A percentile compares a stretch with the other conserved stretches of the same genome.
Evolutionary conservation across 1,140 invertebrate species (phyloP).

Genomic region (Bradynema listronoti): DNA sequence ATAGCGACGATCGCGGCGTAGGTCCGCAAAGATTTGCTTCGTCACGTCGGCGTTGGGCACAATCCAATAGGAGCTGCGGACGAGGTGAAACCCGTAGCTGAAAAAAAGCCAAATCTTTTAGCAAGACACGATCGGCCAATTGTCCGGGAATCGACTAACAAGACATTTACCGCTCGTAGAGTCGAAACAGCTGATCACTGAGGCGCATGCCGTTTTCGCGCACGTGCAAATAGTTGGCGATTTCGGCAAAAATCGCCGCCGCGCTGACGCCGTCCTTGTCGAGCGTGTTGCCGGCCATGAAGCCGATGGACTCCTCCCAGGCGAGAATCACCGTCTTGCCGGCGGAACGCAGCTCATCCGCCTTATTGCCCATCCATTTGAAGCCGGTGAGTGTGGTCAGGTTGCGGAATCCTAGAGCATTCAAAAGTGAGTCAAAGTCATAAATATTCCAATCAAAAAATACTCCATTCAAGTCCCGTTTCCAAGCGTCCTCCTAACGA

Average conservation of each 20-base stretch:
- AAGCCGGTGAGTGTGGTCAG: slow-evolving; percentile 94
- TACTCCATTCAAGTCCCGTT: slow-evolving; percentile 8
- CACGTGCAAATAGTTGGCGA: slow-evolving; percentile 71
- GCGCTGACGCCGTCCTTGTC: slow-evolving; percentile 94
- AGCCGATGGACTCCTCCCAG: slow-evolving; percentile 76
- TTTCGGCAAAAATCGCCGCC: slow-evolving; percentile 69
- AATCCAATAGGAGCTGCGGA: slow-evolving; percentile 49
- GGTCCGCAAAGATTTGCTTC: slow-evolving; percentile 40
- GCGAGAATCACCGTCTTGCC: slow-evolving; percentile 73
- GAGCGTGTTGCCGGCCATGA: slow-evolving; percentile 79
- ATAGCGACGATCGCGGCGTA: slow-evolving; percentile 55
- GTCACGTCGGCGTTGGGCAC: slow-evolving; percentile 45
- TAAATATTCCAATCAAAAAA: background rate
- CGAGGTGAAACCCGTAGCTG: slow-evolving; percentile 54
- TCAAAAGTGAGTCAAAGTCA: background rate
- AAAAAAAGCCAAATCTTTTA: background rate
- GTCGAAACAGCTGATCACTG: slow-evolving; percentile 69
- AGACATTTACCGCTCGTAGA: slow-evolving; percentile 68
- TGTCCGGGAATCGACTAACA: slow-evolving; percentile 5
- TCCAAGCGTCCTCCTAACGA: slow-evolving; percentile 64
- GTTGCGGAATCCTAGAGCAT: slow-evolving; percentile 47
- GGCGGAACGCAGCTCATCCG: slow-evolving; percentile 66
- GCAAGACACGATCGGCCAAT: slow-evolving; percentile 1
- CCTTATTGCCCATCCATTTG: slow-evolving; percentile 96
- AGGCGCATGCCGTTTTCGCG: slow-evolving; percentile 66